Evolutionary conservation across 1,140 invertebrate species (phyloP), one percentile per base, ranked within the genome.

Genomic region (Apocrypta bakeri): DNA sequence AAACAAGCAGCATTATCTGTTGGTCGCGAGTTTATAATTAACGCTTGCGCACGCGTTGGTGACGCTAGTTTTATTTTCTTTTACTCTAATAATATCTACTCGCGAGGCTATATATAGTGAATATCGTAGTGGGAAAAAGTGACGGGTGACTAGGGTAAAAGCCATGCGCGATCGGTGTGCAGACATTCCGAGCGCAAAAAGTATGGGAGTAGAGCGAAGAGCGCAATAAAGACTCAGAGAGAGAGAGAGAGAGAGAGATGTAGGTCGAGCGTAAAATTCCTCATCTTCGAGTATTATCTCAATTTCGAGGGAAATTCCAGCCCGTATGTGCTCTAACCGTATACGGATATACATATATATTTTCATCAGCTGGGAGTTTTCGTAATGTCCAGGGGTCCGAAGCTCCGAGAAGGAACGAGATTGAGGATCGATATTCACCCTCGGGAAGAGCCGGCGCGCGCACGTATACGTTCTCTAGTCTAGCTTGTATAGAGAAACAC

Each of bases 361-460:
- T 42, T 42, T 42, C 40, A 42, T 42, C 40, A 75, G 48, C 42
- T 56, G 81, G 27, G 48, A 64, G 81, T 83, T 86, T 87, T 86
- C 85, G 78, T 84, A 87, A 85, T 83, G 86, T 86, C 85, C 76
- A 33, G 85, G 82, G 79, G 80, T 75, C 21, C n/a, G 1, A 37
- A 27, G 40, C 77, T 73, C 79, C 79, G 80, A 77, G 80, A 81
- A 73, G 66, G 42, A 42, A 25, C 68, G 81, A 83, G 81, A 83
- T 83, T 83, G 76, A 83, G 76, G 76, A 83, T 83, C 82, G 82
- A 83, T 83, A 83, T 82, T 82, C 69, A 72, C 66, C 74, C 81
- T 82, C 73, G 80, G 80, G 80, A 71, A 48, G 61, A 79, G 48
- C 76, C 33, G 69, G 56, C 77, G 66, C 61, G 25, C 61, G 27